Base-by-base conservation (phyloP, 1,140 invertebrate genomes). In the Heliconius melpomene region DNA sequence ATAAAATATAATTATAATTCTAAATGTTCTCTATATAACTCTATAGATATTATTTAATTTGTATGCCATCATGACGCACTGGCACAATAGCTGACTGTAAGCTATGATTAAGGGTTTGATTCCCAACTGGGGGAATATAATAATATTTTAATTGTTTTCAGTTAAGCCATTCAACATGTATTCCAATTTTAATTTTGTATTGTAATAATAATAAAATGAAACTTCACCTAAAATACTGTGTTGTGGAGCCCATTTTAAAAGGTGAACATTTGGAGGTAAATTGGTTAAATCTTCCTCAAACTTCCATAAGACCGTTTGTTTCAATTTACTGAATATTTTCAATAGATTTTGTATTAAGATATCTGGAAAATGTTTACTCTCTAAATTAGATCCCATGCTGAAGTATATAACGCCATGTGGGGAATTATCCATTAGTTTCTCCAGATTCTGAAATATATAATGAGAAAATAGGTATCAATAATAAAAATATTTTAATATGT, bases 301-400 rank as follows among this genome's bases (percentile, higher is more conserved):
- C 70, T 93, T 93, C 91, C 91, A 93, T 20, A 93, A 32, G 29
- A 93, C 85, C 1, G 86, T 90, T 57, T 90, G 85, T 73, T 91
- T 88, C 7, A 91, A 80, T 78, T 84, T 74, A 18, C 86, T 81
- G 78, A 92, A 90, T 23, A 85, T 40, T 23, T 86, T 85, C 11
- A 91, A 57, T 7, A 92, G 71, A 7, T 79, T 73, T 29, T 77
- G 32, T 72, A 83, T 87, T 0, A 89, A 29, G 26, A 79, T 66
- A 1, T 85, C 79, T 7, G 90, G 88, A n/a, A 88, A 84, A 60
- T 88, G 83, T n/a, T 87, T 90, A 73, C 94, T 94, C 70, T 95
- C 95, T 1, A 96, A 83, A 89, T 95, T 96, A 0, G 95, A 96
- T 3, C 96, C 96, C 83, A 96, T 92, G 74, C 94, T 96, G 71